These are phyloP conservation scores for Drosophila sturtevanti DNA, from an alignment of 1,140 invertebrate species.

Conservation along the genomic window DNA sequence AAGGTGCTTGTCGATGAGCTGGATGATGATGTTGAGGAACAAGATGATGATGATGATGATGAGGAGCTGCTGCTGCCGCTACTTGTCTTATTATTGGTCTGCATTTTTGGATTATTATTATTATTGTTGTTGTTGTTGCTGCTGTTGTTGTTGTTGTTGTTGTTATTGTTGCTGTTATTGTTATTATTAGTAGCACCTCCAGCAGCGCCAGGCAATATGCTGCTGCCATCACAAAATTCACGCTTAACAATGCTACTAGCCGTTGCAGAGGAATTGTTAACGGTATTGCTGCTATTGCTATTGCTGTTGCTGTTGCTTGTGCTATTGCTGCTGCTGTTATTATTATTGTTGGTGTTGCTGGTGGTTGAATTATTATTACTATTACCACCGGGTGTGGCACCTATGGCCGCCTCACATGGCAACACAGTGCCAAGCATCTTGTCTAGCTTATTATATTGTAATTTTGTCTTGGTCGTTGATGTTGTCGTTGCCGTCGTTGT, in stretches of 20 bases:
- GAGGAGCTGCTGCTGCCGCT: constrained; percentile 63
- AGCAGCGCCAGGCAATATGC: constrained; percentile 61
- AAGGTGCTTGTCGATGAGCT: constrained; percentile 69
- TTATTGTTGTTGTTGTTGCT: constrained; percentile 51
- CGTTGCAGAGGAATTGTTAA: constrained; percentile 20
- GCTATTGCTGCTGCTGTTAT: constrained; percentile 39
- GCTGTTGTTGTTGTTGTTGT: constrained; percentile 41
- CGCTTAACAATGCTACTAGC: constrained; percentile 73
- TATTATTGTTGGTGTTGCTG: constrained; percentile 47
- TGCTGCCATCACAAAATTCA: constrained; percentile 75
- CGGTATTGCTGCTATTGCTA: constrained; percentile 22
- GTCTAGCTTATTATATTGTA: constrained; percentile 59
- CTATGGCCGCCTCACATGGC: constrained; percentile 79
- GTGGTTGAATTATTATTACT: neutral
- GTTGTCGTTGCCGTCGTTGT: constrained; percentile 49
- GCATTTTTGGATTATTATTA: constrained; percentile 66
- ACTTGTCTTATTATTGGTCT: constrained; percentile 21
- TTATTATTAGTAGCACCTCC: constrained; percentile 47
- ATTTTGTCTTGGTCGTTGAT: constrained; percentile 44
- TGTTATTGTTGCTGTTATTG: constrained; percentile 28
- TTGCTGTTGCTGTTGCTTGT: constrained; percentile 31
- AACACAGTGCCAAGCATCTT: constrained; percentile 81
- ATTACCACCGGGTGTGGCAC: constrained; percentile 62
- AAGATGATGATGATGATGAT: constrained; percentile 71
- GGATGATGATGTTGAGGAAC: constrained; percentile 69